Conservation (phyloP, 1,140 invertebrate genomes). For the Cyclargus thomasi region DNA sequence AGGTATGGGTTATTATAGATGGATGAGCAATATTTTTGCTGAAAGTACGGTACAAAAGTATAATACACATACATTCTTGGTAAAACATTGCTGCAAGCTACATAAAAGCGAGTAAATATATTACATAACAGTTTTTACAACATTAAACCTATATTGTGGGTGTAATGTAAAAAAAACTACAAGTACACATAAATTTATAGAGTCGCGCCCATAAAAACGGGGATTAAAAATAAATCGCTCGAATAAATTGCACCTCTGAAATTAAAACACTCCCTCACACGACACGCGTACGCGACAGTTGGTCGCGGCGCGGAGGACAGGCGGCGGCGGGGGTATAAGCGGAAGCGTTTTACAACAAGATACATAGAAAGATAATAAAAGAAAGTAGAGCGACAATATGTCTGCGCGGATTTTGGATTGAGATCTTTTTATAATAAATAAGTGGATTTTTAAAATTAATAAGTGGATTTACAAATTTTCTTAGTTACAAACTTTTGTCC, state of each 20-base stretch:
- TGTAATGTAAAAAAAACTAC: slow-evolving; percentile 56
- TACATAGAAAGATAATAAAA: neutral
- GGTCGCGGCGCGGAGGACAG: slow-evolving; percentile 25
- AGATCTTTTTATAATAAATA: too few species aligned
- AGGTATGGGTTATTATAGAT: too few species aligned
- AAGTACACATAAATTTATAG: slow-evolving; percentile 70
- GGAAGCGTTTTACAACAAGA: neutral
- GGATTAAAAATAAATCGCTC: slow-evolving; percentile 75
- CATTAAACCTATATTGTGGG: slow-evolving; percentile 37
- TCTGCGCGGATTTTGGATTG: too few species aligned
- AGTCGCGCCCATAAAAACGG: slow-evolving; percentile 70
- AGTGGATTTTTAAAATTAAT: too few species aligned
- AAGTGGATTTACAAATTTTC: too few species aligned
- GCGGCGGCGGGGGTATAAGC: slow-evolving; percentile 27
- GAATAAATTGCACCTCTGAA: slow-evolving; percentile 74
- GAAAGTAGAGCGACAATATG: neutral
- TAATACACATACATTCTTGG: too few species aligned
- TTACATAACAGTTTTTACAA: slow-evolving; percentile 23
- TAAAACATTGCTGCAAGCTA: neutral
- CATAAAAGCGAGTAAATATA: slow-evolving; percentile 3
- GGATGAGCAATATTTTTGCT: too few species aligned
- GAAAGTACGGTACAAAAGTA: too few species aligned
- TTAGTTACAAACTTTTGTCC: too few species aligned
- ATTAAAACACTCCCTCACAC: slow-evolving; percentile 70
- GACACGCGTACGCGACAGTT: slow-evolving; percentile 52